Conservation (phyloP, 2,797 vertebrate genomes). For the Diplodus sargus region DNA sequence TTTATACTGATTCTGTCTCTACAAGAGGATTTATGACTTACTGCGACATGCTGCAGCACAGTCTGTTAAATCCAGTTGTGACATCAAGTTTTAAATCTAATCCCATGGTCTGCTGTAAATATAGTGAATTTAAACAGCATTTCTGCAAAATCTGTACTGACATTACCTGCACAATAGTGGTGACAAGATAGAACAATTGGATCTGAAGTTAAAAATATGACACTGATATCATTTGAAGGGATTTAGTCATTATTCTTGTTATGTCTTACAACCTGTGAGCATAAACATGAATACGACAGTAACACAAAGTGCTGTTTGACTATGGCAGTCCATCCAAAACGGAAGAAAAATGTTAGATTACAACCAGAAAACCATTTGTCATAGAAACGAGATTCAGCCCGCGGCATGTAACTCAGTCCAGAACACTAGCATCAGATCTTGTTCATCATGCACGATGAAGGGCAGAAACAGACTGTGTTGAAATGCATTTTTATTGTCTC, state of each 20-base stretch:
- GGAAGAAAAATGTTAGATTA: neutral
- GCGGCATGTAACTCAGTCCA: neutral
- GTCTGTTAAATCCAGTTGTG: neutral
- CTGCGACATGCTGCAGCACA: neutral
- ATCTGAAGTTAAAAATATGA: neutral
- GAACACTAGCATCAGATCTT: neutral
- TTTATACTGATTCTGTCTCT: neutral
- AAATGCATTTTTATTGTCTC: constrained; percentile 24
- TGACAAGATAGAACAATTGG: no score
- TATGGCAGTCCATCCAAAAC: neutral
- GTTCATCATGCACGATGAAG: neutral
- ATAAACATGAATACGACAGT: neutral
- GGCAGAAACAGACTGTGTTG: neutral
- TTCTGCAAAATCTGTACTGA: neutral
- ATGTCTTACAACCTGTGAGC: neutral
- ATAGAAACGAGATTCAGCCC: constrained; percentile 6
- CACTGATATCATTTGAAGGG: neutral
- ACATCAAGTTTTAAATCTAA: neutral
- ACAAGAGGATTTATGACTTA: neutral
- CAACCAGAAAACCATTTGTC: neutral
- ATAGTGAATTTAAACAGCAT: neutral
- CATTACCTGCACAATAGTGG: neutral
- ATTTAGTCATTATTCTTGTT: neutral
- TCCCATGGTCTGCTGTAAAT: neutral
- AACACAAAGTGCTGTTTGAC: neutral